phyloP scores from a whole-genome alignment of 2,113 vertebrate genomes.

The Cyanoramphus novaezelandiae region DNA sequence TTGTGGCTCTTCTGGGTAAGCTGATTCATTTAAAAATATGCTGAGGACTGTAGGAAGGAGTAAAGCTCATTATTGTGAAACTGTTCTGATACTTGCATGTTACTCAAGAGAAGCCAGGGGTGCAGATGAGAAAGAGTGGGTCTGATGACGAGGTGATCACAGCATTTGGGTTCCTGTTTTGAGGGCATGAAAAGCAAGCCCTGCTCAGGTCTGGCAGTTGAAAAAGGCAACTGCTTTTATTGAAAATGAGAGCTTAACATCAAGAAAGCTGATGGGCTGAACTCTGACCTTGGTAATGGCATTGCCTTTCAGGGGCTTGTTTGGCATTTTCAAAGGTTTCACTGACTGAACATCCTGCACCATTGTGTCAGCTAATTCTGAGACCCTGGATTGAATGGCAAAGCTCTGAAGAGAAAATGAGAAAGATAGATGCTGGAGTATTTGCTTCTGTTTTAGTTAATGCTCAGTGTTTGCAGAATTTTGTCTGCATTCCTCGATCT shows the following conservation, averaged over 20 bases:
- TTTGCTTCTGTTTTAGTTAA: constrained; percentile 42
- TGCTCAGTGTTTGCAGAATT: constrained; percentile 28
- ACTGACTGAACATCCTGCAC: background rate
- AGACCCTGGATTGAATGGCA: background rate
- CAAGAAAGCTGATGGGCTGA: background rate
- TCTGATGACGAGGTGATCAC: background rate
- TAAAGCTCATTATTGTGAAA: background rate
- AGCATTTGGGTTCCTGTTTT: background rate
- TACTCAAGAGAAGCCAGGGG: background rate
- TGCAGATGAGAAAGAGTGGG: background rate
- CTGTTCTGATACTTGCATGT: background rate
- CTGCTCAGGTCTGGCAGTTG: background rate
- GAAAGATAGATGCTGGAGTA: background rate
- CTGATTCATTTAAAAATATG: constrained; percentile 27
- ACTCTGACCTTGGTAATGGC: background rate
- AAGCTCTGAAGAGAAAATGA: background rate
- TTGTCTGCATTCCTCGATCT: constrained; percentile 5
- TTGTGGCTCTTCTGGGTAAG: background rate
- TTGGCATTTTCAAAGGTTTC: background rate
- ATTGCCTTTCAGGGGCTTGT: background rate
- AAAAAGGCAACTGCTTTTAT: background rate
- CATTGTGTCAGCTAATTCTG: background rate
- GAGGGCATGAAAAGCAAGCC: background rate
- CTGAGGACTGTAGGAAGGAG: background rate
- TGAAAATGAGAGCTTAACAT: background rate